Base-by-base conservation (phyloP, 1,140 invertebrate genomes). In the Hyphantria cunea region DNA sequence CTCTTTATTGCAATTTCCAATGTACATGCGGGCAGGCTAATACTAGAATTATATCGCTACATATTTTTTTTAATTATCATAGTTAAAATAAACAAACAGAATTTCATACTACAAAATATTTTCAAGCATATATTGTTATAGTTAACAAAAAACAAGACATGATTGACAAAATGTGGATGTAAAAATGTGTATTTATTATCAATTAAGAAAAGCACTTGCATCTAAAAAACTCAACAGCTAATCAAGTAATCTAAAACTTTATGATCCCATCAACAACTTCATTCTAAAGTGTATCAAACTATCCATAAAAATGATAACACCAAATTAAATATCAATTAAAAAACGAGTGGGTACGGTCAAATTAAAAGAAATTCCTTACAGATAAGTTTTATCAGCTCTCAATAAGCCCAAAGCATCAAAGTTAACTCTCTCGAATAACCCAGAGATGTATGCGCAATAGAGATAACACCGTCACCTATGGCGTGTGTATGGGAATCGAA, bases 401-500 rank as follows among this genome's bases (percentile, higher is more conserved):
- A 44, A 44, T 44, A 44, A 13, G 12, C 2, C 12, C 6, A 44
- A 44, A 44, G 17, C 17, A 25, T 25, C 17, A 25, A 25, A 25
- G 17, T 25, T 39, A 39, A 39, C n/a, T n/a, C n/a, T n/a, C 37
- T 39, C n/a, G n/a, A 39, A 39, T 39, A 39, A 7, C n/a, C n/a
- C n/a, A 10, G 37, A 10, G n/a, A 9, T 9, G 13, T 56, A 45
- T 55, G 32, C 47, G 32, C 34, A 49, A 58, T 49, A 33, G 17
- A 25, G 55, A 58, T 58, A 58, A 58, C 33, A 58, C 44, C 32
- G 17, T 58, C 55, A 58, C 55, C 55, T 58, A 49, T 58, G 55
- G 55, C 11, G 52, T 55, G 32, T 58, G 41, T 44, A 44, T 37
- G 34, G 41, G 41, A 44, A 58, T 48, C 6, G 44, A 12, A 10